Percentiles rank a stretch among this genome's conserved stretches.
Conservation (phyloP, 2,797 vertebrate species). For the Mus caroli region DNA sequence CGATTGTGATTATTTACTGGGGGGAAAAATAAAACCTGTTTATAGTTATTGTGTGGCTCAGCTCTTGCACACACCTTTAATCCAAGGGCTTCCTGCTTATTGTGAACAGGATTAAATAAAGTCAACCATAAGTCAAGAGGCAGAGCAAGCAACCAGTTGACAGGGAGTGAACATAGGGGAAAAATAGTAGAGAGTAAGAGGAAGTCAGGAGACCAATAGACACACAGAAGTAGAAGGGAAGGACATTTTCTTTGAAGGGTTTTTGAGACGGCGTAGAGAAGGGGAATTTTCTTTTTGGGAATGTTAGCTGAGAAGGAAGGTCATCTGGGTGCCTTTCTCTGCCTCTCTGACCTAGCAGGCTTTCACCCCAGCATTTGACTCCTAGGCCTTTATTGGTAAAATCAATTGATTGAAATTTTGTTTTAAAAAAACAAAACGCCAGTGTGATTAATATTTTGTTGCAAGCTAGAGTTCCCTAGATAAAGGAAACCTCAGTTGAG, state of each 20-base stretch:
- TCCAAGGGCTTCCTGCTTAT: neutral
- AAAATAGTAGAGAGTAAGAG: too few species aligned
- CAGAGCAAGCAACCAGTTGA: neutral
- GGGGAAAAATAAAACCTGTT: neutral
- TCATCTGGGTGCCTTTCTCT: too few species aligned
- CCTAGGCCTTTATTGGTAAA: neutral
- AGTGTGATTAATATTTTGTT: neutral
- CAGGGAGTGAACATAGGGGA: neutral
- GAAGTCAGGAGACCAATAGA: too few species aligned
- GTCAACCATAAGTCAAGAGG: neutral
- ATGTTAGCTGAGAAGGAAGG: too few species aligned
- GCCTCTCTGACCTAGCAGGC: neutral
- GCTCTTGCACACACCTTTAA: neutral
- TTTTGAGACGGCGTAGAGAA: too few species aligned
- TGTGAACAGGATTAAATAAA: neutral
- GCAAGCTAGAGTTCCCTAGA: neutral
- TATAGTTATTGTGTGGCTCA: neutral
- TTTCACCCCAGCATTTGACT: neutral
- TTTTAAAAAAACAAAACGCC: neutral
- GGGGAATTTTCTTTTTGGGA: too few species aligned
- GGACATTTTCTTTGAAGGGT: too few species aligned
- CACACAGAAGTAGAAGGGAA: too few species aligned
- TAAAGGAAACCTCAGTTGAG: neutral
- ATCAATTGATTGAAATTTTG: neutral
- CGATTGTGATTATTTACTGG: neutral